phyloP scores from a whole-genome alignment of 1,140 invertebrate species.

The Lasioglossum albipes region DNA sequence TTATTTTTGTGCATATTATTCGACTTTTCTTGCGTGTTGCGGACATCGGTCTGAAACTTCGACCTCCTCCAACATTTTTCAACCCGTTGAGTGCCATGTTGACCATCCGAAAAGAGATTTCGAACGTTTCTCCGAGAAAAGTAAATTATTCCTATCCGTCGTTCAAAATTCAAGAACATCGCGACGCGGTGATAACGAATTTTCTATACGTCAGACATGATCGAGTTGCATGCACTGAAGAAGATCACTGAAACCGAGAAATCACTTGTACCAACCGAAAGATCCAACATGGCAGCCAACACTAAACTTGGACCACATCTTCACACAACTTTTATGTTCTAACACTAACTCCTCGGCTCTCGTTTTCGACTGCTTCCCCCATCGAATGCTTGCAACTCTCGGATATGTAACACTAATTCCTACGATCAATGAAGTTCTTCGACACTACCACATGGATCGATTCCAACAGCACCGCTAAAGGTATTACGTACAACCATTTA shows the following conservation, averaged over 20 bases:
- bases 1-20: neutral
- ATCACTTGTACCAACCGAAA: neutral
- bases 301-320: neutral
- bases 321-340: neutral
- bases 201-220: neutral
- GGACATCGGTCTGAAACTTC: neutral
- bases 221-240: neutral
- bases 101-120: neutral
- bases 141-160: neutral
- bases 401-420: slow-evolving; percentile 21
- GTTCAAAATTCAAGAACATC: neutral
- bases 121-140: too few species aligned
- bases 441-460: slow-evolving; percentile 24
- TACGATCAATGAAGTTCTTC: slow-evolving; percentile 1
- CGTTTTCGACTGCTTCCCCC: neutral
- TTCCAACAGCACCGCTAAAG: slow-evolving; percentile 30
- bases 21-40: neutral
- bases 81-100: slow-evolving; percentile 5
- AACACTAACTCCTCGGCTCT: neutral
- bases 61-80: neutral
- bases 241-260: neutral
- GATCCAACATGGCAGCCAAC: neutral
- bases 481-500: slow-evolving; percentile 16
- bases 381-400: neutral
- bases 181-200: neutral